A percentile compares a stretch with the other conserved stretches of the same genome.
Conservation (phyloP, 2,113 vertebrate genomes). For the Polypterus senegalus region DNA sequence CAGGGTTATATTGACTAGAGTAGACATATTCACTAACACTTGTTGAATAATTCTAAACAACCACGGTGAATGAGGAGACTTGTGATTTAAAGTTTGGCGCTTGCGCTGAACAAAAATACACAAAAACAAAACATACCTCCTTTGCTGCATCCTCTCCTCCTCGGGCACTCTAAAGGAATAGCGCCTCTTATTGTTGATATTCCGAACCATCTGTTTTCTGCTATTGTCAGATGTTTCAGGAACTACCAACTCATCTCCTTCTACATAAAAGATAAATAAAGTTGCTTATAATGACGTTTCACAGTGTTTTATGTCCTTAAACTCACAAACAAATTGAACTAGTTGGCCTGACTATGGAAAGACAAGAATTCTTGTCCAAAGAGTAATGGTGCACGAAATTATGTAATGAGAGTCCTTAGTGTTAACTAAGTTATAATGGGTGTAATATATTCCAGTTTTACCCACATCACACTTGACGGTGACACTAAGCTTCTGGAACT, state of each 20-base stretch:
- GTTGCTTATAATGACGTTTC: neutral
- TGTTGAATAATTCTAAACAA: too few relatives aligned
- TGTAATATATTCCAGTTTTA: too few relatives aligned
- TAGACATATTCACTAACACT: too few relatives aligned
- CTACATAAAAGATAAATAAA: constrained; percentile 40
- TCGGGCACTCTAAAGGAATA: constrained; percentile 93
- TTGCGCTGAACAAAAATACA: too few relatives aligned
- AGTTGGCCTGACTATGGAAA: neutral
- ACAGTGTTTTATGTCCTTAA: neutral
- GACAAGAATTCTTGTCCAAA: neutral
- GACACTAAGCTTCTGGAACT: too few relatives aligned
- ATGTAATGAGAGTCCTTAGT: neutral
- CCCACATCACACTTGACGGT: too few relatives aligned
- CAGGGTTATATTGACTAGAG: too few relatives aligned
- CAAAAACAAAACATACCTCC: constrained; percentile 54
- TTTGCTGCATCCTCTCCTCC: constrained; percentile 89
- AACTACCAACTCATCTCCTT: constrained; percentile 91
- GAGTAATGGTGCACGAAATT: neutral
- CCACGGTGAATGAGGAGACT: too few relatives aligned
- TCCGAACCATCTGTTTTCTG: constrained; percentile 95
- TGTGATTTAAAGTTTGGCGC: too few relatives aligned
- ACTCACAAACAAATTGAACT: neutral
- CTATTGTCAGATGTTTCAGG: constrained; percentile 95
- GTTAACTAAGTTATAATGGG: too few relatives aligned
- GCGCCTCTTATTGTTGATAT: constrained; percentile 89